These are phyloP conservation scores for Cerastoderma edule DNA, from an alignment of 2,888 invertebrate species.

Conservation along the genomic window DNA sequence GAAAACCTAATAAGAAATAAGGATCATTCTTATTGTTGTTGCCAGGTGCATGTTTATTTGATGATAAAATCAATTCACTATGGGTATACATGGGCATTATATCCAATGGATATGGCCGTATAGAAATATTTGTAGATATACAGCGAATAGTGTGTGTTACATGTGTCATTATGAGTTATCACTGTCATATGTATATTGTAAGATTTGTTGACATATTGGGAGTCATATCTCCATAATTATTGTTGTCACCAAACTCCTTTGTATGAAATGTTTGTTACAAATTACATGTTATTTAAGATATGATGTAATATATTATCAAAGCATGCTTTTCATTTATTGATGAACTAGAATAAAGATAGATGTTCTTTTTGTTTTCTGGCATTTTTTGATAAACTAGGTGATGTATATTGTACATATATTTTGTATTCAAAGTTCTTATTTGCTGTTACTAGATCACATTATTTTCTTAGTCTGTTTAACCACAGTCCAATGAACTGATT, in stretches of 20 bases:
- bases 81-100: background rate
- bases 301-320: slow-evolving; percentile 16
- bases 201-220: slow-evolving; percentile 7
- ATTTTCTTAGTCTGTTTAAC: slow-evolving; percentile 33
- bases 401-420: slow-evolving; percentile 50
- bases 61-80: background rate
- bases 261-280: slow-evolving; percentile 22
- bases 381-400: slow-evolving; percentile 24
- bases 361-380: slow-evolving; percentile 11
- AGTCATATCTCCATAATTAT: slow-evolving; percentile 13
- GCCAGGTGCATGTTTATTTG: no score
- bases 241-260: background rate
- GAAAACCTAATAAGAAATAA: no score
- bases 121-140: slow-evolving; percentile 8
- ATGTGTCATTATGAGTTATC: slow-evolving; percentile 12
- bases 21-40: no score
- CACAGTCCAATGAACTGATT: slow-evolving; percentile 26
- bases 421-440: slow-evolving; percentile 30
- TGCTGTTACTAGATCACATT: slow-evolving; percentile 36
- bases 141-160: slow-evolving; percentile 26
- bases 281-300: slow-evolving; percentile 13
- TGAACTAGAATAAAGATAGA: background rate
- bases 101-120: slow-evolving; percentile 9
- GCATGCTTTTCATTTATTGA: slow-evolving; percentile 20
- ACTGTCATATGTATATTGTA: slow-evolving; percentile 20